Percentiles rank a stretch among this genome's conserved stretches.
phyloP scores from a whole-genome alignment of 2,888 invertebrate species.

The Anarsia innoxiella region DNA sequence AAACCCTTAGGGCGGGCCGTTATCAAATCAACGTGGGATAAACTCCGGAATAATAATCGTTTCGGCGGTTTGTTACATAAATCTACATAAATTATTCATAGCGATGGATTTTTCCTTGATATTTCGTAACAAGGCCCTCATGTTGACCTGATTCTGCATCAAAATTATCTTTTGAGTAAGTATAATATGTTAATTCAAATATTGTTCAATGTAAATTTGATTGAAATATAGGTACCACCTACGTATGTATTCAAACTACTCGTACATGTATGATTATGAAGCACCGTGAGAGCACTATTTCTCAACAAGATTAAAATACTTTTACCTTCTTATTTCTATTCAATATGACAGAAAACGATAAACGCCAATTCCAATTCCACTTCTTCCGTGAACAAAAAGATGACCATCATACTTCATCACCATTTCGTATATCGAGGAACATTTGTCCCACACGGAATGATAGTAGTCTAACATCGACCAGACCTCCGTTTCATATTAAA shows the following conservation, averaged over 20 bases:
- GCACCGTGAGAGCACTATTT: no score
- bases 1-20: conserved; percentile 17
- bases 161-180: conserved; percentile 8
- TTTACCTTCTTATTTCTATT: no score
- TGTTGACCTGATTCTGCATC: background rate
- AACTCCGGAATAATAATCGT: conserved; percentile 36
- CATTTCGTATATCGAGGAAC: conserved; percentile 29
- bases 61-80: conserved; percentile 30
- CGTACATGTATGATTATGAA: no score
- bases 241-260: no score
- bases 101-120: conserved; percentile 27
- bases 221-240: no score
- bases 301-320: no score
- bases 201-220: no score
- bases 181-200: no score
- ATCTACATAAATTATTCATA: conserved; percentile 38
- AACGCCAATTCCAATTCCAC: conserved; percentile 1
- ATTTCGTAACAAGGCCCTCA: conserved; percentile 12
- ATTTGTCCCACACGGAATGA: conserved; percentile 20
- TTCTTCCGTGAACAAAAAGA: conserved; percentile 11
- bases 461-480: conserved; percentile 12
- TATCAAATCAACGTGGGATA: conserved; percentile 37
- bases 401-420: conserved; percentile 25
- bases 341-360: no score
- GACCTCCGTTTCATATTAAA: conserved; percentile 11